Conservation (phyloP, 2,888 invertebrate genomes). For the Drosophila phalerata region DNA sequence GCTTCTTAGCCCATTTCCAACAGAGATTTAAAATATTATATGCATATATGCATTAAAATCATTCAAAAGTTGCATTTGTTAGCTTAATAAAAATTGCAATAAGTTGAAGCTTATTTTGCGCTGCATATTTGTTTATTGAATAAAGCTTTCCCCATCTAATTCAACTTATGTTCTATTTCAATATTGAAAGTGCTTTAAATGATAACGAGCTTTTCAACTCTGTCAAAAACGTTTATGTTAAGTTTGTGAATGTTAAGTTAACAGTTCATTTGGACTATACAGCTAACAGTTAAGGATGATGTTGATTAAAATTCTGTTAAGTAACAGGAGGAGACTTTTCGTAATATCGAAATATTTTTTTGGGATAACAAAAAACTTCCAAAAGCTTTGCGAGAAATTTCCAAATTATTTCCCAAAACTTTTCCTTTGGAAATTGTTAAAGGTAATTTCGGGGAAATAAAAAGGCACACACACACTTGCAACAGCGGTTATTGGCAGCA, state of each 20-base stretch:
- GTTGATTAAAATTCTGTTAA: constrained; percentile 8
- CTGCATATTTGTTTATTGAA: not conserved
- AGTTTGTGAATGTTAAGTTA: not conserved
- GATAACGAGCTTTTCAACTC: not conserved
- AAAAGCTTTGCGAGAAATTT: not conserved
- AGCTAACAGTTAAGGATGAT: not conserved
- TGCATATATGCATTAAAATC: too few relatives aligned
- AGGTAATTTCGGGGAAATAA: not conserved
- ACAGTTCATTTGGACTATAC: not conserved
- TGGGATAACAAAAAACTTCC: not conserved
- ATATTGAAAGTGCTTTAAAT: constrained; percentile 26
- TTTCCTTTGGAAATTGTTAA: not conserved
- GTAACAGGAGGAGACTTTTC: not conserved
- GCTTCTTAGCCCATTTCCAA: too few relatives aligned
- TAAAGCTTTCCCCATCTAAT: not conserved
- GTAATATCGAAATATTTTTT: not conserved
- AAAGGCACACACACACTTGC: not conserved
- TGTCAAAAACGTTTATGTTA: not conserved
- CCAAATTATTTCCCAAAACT: not conserved
- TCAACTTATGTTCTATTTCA: constrained; percentile 1
- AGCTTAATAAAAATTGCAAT: too few relatives aligned
- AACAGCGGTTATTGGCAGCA: not conserved
- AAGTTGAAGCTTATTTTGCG: too few relatives aligned
- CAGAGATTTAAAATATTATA: too few relatives aligned
- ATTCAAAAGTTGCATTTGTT: too few relatives aligned